Evolutionary conservation across 2,797 vertebrate species (phyloP).

Genomic region (Chrysocyon brachyurus): DNA sequence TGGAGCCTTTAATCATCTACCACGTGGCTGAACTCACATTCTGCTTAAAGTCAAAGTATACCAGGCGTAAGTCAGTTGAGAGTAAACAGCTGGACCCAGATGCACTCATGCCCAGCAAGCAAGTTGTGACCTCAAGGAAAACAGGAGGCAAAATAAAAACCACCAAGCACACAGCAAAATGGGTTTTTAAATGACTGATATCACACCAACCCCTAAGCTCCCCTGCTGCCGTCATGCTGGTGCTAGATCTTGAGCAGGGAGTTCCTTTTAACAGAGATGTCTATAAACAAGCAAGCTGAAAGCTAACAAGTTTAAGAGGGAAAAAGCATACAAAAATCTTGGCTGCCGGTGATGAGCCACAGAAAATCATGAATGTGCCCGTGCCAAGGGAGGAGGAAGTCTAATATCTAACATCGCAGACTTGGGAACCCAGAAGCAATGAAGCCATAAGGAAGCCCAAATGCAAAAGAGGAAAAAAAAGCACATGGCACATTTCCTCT

Average conservation of each 20-base stretch:
- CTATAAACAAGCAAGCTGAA: conserved; percentile 82
- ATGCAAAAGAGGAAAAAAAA: conserved; percentile 7
- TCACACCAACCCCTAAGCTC: conserved; percentile 45
- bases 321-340: conserved; percentile 76
- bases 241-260: background rate
- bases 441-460: conserved; percentile 81
- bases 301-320: conserved; percentile 80
- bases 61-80: conserved; percentile 21
- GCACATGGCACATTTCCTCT: conserved; percentile 75
- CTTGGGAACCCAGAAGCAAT: conserved; percentile 87
- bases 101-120: conserved; percentile 29
- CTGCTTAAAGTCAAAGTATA: conserved; percentile 74
- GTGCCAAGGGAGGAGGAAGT: conserved; percentile 86
- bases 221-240: conserved; percentile 51
- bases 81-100: conserved; percentile 67
- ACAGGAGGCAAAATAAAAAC: conserved; percentile 71
- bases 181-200: conserved; percentile 61
- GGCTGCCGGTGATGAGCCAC: conserved; percentile 82
- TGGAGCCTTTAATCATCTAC: conserved; percentile 60
- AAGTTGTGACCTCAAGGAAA: conserved; percentile 69
- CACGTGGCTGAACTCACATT: conserved; percentile 52
- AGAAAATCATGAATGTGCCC: conserved; percentile 77
- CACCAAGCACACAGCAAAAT: conserved; percentile 63
- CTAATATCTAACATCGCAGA: conserved; percentile 85
- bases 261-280: conserved; percentile 72